Evolutionary conservation across 2,113 vertebrate genomes (phyloP), one percentile per base, ranked within the genome.

Genomic region (Accipiter virgatus): DNA sequence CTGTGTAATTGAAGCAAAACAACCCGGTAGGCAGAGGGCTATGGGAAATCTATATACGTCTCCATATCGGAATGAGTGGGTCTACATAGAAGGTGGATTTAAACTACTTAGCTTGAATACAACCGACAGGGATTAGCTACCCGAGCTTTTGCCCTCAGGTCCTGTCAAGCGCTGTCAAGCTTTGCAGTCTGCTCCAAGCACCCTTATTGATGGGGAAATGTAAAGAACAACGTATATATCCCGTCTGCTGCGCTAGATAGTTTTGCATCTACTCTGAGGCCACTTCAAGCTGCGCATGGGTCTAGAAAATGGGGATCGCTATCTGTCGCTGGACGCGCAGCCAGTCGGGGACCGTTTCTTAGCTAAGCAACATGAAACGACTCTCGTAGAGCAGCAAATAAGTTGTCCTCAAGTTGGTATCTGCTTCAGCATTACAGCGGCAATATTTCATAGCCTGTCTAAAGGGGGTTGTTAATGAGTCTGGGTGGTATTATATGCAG

Each of bases 401-500:
- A 61, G 74, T 61, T 52, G 31, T 52, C 36, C 73, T 62, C 50
- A 55, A 18, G 22, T 71, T 55, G 55, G 87, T 12, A 66, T 62
- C 71, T 7, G 42, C 70, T 90, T 88, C 65, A 14, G 81, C n/a
- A 1, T 26, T 8, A 5, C 3, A 56, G 68, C 16, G 4, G 68
- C 42, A 53, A 85, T 96, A 80, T 89, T 81, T 83, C 42, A 16
- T 26, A 25, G 67, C 70, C 52, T 40, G 75, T 45, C n/a, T 59
- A 63, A 88, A 89, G 58, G 67, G 67, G 86, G 7, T 72, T 59
- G 89, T 96, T 96, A 96, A 95, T 86, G 94, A 96, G 91, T 91
- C 94, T 50, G 88, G 83, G 91, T 94, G 90, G 93, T 56, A 94
- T 95, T 93, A 93, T 97, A 97, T 97, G 91, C 94, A 93, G 96